A percentile compares a stretch with the other conserved stretches of the same genome.
Evolutionary conservation across 2,113 vertebrate genomes (phyloP).

Genomic region (Notothenia coriiceps): DNA sequence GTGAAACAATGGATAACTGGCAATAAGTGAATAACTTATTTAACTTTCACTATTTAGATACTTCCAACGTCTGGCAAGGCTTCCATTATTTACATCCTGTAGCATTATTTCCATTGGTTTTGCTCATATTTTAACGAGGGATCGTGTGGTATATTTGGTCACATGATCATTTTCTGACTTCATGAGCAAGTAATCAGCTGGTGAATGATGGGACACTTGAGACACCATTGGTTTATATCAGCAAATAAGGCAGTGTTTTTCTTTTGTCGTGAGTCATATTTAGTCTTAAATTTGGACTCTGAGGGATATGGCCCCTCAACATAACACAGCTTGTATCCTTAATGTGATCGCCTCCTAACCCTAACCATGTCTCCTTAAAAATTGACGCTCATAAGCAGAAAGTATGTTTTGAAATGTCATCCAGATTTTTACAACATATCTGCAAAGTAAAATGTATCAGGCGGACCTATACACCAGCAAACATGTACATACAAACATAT

Average conservation of each 20-base stretch:
- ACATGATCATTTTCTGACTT: neutral
- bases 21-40: slow-evolving; percentile 6
- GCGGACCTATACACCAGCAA: neutral
- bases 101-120: slow-evolving; percentile 15
- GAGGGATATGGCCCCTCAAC: neutral
- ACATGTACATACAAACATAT: slow-evolving; percentile 8
- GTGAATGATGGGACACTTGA: neutral
- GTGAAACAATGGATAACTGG: neutral
- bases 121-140: neutral
- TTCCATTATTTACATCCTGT: slow-evolving; percentile 45
- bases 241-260: slow-evolving; percentile 16
- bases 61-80: neutral
- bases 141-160: slow-evolving; percentile 24
- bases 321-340: neutral
- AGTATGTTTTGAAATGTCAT: neutral
- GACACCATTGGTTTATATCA: neutral
- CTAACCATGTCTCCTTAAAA: slow-evolving; percentile 23
- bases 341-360: neutral
- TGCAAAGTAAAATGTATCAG: neutral
- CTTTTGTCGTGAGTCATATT: neutral
- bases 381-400: neutral
- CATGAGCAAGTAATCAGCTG: neutral
- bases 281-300: neutral
- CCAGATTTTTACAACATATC: neutral
- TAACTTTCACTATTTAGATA: slow-evolving; percentile 4